phyloP scores from a whole-genome alignment of 2,797 vertebrate species.

The Urosaurus nigricauda region DNA sequence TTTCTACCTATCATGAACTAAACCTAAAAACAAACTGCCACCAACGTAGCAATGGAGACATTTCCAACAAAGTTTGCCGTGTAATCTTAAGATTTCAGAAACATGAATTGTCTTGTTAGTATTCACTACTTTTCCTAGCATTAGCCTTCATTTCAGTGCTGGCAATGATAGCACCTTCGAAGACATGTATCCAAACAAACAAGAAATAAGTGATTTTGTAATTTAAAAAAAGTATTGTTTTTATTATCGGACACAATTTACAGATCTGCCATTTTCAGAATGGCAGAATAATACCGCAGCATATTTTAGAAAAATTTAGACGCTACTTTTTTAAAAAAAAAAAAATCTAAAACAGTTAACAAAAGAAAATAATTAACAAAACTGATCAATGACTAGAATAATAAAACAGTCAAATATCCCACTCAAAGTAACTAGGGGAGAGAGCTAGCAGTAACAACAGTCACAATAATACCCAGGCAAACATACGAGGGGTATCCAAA shows the following conservation, averaged over 20 bases:
- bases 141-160: not conserved
- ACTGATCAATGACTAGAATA: not conserved
- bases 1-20: slow-evolving; percentile 60
- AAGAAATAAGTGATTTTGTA: not conserved
- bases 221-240: not conserved
- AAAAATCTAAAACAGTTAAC: not conserved
- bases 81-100: slow-evolving; percentile 10
- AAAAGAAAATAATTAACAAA: not conserved
- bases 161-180: not conserved
- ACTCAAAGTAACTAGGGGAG: too few relatives aligned
- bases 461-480: too few relatives aligned
- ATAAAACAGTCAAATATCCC: not conserved
- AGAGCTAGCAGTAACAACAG: too few relatives aligned
- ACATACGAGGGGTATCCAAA: too few relatives aligned
- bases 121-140: not conserved
- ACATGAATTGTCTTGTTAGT: not conserved
- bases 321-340: not conserved
- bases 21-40: slow-evolving; percentile 61
- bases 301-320: not conserved
- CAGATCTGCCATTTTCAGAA: not conserved
- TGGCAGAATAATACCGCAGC: not conserved
- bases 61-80: slow-evolving; percentile 51
- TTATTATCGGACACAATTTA: not conserved
- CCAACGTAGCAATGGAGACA: slow-evolving; percentile 60
- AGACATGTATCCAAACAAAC: not conserved